These are phyloP conservation scores for Megastigmus dorsalis DNA, from an alignment of 2,888 invertebrate species.

Conservation along the genomic window DNA sequence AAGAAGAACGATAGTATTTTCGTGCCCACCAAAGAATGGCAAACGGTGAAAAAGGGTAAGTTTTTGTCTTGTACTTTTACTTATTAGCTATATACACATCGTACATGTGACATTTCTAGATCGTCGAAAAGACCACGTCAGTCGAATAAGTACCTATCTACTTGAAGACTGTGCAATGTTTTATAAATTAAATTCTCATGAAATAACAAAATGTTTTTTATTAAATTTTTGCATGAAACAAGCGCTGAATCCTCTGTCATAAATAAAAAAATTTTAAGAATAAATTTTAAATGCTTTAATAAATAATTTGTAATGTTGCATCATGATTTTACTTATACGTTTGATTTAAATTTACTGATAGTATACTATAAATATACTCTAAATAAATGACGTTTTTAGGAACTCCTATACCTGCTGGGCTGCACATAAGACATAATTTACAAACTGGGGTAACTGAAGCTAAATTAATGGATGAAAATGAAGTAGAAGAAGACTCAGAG, in stretches of 20 bases:
- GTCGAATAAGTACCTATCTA: constrained; percentile 55
- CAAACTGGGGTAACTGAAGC: constrained; percentile 85
- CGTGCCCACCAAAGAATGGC: constrained; percentile 80
- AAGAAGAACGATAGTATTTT: constrained; percentile 73
- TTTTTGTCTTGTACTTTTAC: constrained; percentile 7
- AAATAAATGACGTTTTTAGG: constrained; percentile 74
- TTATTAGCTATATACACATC: not conserved
- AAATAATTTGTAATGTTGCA: not conserved
- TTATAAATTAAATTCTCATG: not conserved
- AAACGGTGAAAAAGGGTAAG: constrained; percentile 79
- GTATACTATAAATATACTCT: not conserved
- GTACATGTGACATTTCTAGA: not conserved
- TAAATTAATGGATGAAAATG: constrained; percentile 78
- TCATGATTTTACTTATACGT: not conserved
- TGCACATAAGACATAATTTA: constrained; percentile 86
- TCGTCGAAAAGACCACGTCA: constrained; percentile 60
- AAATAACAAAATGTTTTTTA: no score
- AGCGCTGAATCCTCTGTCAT: no score
- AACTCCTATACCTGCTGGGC: constrained; percentile 82
- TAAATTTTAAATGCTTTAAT: not conserved
- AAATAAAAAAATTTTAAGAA: not conserved
- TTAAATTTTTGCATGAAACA: no score
- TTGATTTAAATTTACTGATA: not conserved
- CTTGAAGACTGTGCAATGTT: not conserved
- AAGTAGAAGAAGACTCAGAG: constrained; percentile 56